phyloP scores from a whole-genome alignment of 2,797 vertebrate genomes.

The Peromyscus aztecus region DNA sequence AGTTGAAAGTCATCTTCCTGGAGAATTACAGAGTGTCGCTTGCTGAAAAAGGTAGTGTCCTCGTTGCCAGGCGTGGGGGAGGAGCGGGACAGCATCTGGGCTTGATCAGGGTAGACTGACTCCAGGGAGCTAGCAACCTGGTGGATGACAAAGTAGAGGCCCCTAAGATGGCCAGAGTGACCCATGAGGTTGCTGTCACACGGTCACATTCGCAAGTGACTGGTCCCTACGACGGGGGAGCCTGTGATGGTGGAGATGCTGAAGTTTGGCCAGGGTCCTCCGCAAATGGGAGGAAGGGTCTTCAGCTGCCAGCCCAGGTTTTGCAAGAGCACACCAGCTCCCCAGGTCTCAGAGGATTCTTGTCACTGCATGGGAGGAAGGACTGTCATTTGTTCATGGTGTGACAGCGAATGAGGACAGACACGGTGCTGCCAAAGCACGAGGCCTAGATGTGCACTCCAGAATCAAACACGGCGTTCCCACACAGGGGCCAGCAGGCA shows the following conservation, averaged over 20 bases:
- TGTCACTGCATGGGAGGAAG: not conserved
- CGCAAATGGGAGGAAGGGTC: not conserved
- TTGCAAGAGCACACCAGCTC: slow-evolving; percentile 16
- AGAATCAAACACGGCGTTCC: not conserved
- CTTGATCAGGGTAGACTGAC: not conserved
- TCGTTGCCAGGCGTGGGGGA: not conserved
- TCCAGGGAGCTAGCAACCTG: not conserved
- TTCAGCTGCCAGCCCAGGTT: not conserved
- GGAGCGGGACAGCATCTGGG: not conserved
- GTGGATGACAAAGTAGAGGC: not conserved
- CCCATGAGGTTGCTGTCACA: not conserved
- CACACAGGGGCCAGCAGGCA: not conserved
- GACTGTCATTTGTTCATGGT: slow-evolving; percentile 20
- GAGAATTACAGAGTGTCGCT: slow-evolving; percentile 98
- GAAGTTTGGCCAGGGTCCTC: not conserved
- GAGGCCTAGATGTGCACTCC: not conserved
- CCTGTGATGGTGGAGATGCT: not conserved
- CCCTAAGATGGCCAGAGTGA: not conserved
- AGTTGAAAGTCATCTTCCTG: slow-evolving; percentile 96
- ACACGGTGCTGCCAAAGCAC: slow-evolving; percentile 25
- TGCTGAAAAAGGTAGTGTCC: slow-evolving; percentile 95
- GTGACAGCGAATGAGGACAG: slow-evolving; percentile 3
- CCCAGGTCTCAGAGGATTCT: not conserved
- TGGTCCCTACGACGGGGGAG: not conserved
- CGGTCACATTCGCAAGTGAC: not conserved